Base-by-base conservation (phyloP, 2,113 vertebrate species). In the Anser brachyrhynchus region DNA sequence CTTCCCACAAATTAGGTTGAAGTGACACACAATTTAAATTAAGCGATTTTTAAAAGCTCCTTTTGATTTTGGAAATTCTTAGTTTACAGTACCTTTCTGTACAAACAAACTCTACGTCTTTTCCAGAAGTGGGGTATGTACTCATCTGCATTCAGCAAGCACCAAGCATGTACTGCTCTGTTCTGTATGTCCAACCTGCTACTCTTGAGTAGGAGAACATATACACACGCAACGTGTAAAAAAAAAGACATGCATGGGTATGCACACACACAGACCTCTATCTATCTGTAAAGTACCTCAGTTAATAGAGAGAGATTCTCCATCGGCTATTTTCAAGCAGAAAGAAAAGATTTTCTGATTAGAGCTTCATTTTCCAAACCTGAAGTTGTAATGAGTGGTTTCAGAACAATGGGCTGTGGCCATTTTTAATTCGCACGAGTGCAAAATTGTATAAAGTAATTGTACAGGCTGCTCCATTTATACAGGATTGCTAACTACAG, bases 11-110 rank as follows among this genome's bases (percentile, higher is more conserved):
- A 96, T 97, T 75, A 93, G 88, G 95, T 93, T 93, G 51, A 96
- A 96, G 90, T 92, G 86, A 95, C 77, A 95, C 58, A 64, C 11
- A 4, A 93, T 85, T 96, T 87, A 92, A 94, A 84, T 80, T 70
- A 89, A 89, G 91, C 70, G 70, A 76, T 95, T 97, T 95, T 95
- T 97, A 97, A 98, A 96, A 88, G 87, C 44, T 89, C 78, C 71
- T 96, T 96, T 94, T 96, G 89, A 96, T 90, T 97, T 94, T 91
- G 92, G 73, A 77, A 92, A 95, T 87, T 74, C 70, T 55, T 41
- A 29, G 66, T 52, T 89, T 87, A 78, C 31, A 10, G 41, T 15
- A 78, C 43, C 29, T 78, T 93, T 70, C 58, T 51, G 23, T 25
- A 31, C 5, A 58, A 77, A 73, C 23, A 18, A 7, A 46, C 41